Conservation (phyloP, 2,797 vertebrate genomes). For the Argya squamiceps region DNA sequence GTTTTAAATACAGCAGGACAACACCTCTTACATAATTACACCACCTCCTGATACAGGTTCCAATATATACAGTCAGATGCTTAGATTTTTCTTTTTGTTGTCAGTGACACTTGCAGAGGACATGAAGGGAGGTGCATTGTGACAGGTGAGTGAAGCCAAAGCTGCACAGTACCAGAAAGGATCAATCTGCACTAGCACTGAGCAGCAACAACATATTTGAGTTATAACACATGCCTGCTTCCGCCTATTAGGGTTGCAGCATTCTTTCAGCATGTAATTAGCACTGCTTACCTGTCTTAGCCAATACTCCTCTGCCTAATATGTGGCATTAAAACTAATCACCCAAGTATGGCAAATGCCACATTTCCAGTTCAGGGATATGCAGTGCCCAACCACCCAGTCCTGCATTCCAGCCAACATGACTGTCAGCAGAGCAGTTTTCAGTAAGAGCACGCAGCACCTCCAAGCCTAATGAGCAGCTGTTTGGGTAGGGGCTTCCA, state of each 20-base stretch:
- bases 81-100: neutral
- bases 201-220: neutral
- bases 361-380: neutral
- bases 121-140: neutral
- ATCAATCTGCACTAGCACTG: neutral
- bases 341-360: neutral
- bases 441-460: neutral
- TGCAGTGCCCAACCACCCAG: neutral
- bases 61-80: neutral
- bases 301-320: neutral
- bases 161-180: neutral
- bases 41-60: neutral
- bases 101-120: neutral
- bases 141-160: neutral
- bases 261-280: conserved; percentile 10
- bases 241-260: neutral
- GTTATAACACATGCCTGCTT: neutral
- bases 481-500: neutral
- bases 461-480: neutral
- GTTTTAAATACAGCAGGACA: neutral
- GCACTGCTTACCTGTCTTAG: neutral
- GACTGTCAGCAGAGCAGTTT: neutral
- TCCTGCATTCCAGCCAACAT: neutral
- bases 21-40: neutral
- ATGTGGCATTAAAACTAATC: neutral